phyloP scores from a whole-genome alignment of 2,797 vertebrate genomes.

The Leptodactylus fallax region DNA sequence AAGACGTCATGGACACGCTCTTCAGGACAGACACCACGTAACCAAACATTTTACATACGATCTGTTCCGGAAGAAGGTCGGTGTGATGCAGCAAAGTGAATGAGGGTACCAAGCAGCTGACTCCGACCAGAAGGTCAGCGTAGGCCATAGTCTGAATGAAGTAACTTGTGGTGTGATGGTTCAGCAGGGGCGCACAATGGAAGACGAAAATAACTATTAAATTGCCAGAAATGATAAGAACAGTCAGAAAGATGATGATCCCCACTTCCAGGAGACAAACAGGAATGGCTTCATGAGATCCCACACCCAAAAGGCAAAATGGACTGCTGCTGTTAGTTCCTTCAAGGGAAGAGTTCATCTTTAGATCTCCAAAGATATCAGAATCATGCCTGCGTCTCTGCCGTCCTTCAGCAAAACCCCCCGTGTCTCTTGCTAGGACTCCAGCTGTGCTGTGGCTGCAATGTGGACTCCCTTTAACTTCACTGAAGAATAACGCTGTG shows the following conservation, averaged over 20 bases:
- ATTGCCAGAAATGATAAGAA: conserved; percentile 95
- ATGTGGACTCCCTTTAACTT: conserved; percentile 71
- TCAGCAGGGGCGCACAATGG: conserved; percentile 96
- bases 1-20: conserved; percentile 94
- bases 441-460: conserved; percentile 73
- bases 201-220: conserved; percentile 96
- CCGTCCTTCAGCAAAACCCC: conserved; percentile 71
- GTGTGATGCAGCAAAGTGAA: conserved; percentile 90
- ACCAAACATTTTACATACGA: conserved; percentile 93
- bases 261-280: conserved; percentile 93
- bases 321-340: conserved; percentile 84
- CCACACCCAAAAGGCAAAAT: conserved; percentile 91
- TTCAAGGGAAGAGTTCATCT: conserved; percentile 92
- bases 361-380: conserved; percentile 75
- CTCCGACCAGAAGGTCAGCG: conserved; percentile 94
- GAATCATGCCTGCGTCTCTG: conserved; percentile 74
- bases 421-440: conserved; percentile 68
- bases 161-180: conserved; percentile 95
- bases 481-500: conserved; percentile 63
- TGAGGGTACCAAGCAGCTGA: conserved; percentile 96
- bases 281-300: conserved; percentile 86
- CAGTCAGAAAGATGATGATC: conserved; percentile 90
- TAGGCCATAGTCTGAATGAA: conserved; percentile 99
- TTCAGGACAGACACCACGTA: conserved; percentile 96
- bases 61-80: conserved; percentile 84